Conservation (phyloP, 1,140 invertebrate genomes). For the Drosophila tropicalis region DNA sequence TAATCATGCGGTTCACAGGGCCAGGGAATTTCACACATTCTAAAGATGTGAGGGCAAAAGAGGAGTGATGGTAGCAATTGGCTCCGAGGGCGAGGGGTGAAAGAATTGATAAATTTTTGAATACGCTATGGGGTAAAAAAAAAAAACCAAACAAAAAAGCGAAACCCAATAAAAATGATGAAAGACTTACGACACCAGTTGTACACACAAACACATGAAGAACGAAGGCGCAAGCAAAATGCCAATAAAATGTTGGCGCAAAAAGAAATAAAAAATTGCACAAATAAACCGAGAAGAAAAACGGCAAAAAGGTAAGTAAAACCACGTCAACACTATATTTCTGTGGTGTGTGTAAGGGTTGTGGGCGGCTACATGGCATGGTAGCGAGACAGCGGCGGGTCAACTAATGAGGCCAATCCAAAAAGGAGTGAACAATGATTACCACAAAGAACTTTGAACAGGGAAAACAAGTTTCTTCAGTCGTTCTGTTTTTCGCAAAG, state of each 20-base stretch:
- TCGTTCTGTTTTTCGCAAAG: neutral
- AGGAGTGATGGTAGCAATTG: too few relatives aligned
- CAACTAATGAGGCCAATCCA: slow-evolving; percentile 7
- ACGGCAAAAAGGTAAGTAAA: neutral
- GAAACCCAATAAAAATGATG: slow-evolving; percentile 74
- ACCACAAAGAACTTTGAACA: neutral
- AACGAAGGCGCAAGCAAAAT: slow-evolving; percentile 48
- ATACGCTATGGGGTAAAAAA: slow-evolving; percentile 33
- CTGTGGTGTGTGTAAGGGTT: neutral
- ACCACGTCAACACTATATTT: slow-evolving; percentile 7
- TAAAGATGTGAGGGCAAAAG: neutral
- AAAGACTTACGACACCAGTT: slow-evolving; percentile 58
- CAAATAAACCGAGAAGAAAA: slow-evolving; percentile 51
- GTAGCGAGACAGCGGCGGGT: neutral
- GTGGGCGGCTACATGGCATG: neutral
- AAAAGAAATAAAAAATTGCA: slow-evolving; percentile 58
- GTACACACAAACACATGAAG: slow-evolving; percentile 53
- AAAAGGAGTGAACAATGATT: slow-evolving; percentile 7
- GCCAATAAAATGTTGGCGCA: slow-evolving; percentile 62
- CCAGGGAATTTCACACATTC: slow-evolving; percentile 8
- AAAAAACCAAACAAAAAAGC: slow-evolving; percentile 29
- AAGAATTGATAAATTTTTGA: slow-evolving; percentile 54
- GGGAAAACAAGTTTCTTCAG: slow-evolving; percentile 3
- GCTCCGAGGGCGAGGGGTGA: neutral
- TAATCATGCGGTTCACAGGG: slow-evolving; percentile 37